Percentiles rank a stretch among this genome's conserved stretches.
phyloP scores from a whole-genome alignment of 2,797 vertebrate species.

The Danio kyathit region DNA sequence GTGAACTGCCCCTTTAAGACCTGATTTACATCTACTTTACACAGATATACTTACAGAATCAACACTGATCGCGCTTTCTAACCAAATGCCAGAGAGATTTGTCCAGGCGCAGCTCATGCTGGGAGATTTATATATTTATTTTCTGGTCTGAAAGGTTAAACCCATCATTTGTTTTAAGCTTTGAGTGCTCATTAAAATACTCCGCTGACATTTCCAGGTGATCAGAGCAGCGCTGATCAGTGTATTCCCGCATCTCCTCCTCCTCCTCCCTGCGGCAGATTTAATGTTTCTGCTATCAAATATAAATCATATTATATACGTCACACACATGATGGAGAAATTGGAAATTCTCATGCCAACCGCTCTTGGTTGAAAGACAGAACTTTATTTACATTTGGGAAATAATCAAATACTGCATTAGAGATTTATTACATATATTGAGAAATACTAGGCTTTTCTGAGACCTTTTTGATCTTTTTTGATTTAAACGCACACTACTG shows the following conservation, averaged over 20 bases:
- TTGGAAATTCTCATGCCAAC: too few relatives aligned
- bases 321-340: constrained; percentile 37
- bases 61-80: not conserved
- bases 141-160: constrained; percentile 56
- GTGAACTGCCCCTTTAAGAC: too few relatives aligned
- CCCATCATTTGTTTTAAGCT: constrained; percentile 29
- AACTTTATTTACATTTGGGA: too few relatives aligned
- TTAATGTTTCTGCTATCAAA: constrained; percentile 53
- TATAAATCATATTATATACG: constrained; percentile 56
- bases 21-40: not conserved
- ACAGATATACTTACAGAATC: not conserved
- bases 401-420: too few relatives aligned
- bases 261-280: too few relatives aligned
- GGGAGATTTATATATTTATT: constrained; percentile 28
- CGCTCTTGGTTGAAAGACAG: too few relatives aligned
- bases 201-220: constrained; percentile 56
- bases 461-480: too few relatives aligned
- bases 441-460: too few relatives aligned
- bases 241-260: constrained; percentile 9
- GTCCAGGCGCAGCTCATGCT: not conserved
- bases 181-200: constrained; percentile 50
- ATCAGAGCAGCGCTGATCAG: constrained; percentile 51
- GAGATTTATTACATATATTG: too few relatives aligned
- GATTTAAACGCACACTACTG: too few relatives aligned
- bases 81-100: not conserved